A percentile compares a stretch with the other conserved stretches of the same genome.
phyloP scores from a whole-genome alignment of 2,113 vertebrate species.

The Hucho hucho region DNA sequence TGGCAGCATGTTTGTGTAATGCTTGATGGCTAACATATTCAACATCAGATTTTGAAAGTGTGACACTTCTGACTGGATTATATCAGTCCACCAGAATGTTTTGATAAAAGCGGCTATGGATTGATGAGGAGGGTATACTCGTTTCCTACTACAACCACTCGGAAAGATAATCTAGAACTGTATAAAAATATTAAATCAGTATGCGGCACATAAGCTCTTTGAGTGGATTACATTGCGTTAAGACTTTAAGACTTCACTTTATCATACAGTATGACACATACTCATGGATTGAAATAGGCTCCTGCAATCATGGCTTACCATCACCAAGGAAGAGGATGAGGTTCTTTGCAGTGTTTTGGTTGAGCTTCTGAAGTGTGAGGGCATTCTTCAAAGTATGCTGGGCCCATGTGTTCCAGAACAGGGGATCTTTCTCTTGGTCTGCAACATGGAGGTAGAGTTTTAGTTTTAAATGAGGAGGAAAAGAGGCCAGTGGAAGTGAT shows the following conservation, averaged over 20 bases:
- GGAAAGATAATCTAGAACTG: too few relatives aligned
- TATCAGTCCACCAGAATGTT: background rate
- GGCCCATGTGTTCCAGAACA: conserved; percentile 86
- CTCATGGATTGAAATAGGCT: background rate
- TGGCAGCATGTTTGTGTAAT: too few relatives aligned
- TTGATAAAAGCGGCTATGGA: too few relatives aligned
- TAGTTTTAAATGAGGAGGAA: background rate
- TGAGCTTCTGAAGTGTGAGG: conserved; percentile 80
- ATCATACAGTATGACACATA: background rate
- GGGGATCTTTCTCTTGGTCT: conserved; percentile 90
- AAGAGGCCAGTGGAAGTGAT: background rate
- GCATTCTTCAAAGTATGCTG: conserved; percentile 81
- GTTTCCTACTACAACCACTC: too few relatives aligned
- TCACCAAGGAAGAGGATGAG: conserved; percentile 94
- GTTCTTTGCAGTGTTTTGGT: conserved; percentile 88
- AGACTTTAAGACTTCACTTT: too few relatives aligned
- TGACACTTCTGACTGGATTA: conserved; percentile 1
- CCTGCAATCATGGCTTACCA: conserved; percentile 67
- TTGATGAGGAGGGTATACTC: too few relatives aligned
- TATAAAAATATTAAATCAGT: too few relatives aligned
- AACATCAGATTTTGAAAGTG: too few relatives aligned
- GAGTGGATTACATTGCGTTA: too few relatives aligned
- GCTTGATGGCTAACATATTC: too few relatives aligned
- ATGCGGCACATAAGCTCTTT: too few relatives aligned
- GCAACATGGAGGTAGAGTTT: background rate